A percentile compares a stretch with the other conserved stretches of the same genome.
These are phyloP conservation scores for Cirrhinus mrigala DNA, from an alignment of 2,797 vertebrate genomes.

Conservation along the genomic window DNA sequence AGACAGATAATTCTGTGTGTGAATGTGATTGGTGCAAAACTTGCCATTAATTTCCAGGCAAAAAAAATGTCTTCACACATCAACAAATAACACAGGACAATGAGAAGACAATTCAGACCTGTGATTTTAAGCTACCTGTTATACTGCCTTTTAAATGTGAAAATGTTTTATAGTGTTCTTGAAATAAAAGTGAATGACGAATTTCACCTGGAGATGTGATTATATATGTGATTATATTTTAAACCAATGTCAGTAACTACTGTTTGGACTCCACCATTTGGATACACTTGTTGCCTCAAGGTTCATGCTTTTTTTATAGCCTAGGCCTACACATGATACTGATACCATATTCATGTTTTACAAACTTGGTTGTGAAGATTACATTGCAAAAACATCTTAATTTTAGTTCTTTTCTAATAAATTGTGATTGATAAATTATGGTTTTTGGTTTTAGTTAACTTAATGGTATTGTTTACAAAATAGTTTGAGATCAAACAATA, in stretches of 20 bases:
- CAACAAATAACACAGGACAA: neutral
- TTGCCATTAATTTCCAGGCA: neutral
- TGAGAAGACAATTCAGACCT: neutral
- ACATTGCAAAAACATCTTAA: neutral
- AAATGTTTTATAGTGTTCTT: neutral
- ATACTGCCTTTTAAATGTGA: slow-evolving; percentile 23
- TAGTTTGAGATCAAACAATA: neutral
- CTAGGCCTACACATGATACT: too few species aligned
- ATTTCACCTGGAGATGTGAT: neutral
- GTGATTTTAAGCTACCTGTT: slow-evolving; percentile 1
- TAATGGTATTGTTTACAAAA: neutral
- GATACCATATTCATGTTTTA: too few species aligned
- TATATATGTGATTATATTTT: slow-evolving; percentile 11
- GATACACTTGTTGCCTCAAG: neutral
- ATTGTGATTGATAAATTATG: neutral
- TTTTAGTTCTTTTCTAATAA: neutral
- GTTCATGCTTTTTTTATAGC: neutral
- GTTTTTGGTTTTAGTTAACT: too few species aligned
- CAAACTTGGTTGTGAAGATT: neutral
- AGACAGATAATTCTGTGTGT: neutral
- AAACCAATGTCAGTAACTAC: neutral
- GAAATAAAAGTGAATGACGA: neutral
- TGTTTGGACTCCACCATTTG: neutral
- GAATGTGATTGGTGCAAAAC: neutral
- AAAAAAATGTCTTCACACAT: neutral